Conservation (phyloP, 2,888 invertebrate species). For the Mythimna albipuncta region DNA sequence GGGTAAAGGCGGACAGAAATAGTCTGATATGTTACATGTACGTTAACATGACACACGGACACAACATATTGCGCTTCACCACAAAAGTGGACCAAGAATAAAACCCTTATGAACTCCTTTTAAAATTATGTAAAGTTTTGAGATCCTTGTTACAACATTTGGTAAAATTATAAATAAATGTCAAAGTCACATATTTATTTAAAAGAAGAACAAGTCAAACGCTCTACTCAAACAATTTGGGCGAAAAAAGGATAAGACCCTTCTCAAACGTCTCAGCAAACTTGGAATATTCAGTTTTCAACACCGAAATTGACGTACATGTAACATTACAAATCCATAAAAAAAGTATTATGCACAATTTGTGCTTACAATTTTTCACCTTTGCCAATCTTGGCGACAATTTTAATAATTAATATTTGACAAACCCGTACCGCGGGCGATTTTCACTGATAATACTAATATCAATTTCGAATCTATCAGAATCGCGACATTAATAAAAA, state of each 20-base stretch:
- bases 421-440: slow-evolving; percentile 74
- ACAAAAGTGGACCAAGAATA: slow-evolving; percentile 34
- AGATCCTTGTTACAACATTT: slow-evolving; percentile 35
- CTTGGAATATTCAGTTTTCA: slow-evolving; percentile 6
- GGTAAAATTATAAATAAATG: slow-evolving; percentile 36
- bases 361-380: slow-evolving; percentile 80
- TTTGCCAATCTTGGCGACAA: slow-evolving; percentile 76
- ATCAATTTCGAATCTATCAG: slow-evolving; percentile 90
- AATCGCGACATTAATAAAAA: slow-evolving; percentile 70
- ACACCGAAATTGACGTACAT: slow-evolving; percentile 68
- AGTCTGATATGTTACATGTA: slow-evolving; percentile 80
- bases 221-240: slow-evolving; percentile 4
- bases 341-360: slow-evolving; percentile 80
- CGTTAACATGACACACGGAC: slow-evolving; percentile 50
- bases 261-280: slow-evolving; percentile 24
- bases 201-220: slow-evolving; percentile 29
- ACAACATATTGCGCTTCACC: slow-evolving; percentile 20
- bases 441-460: slow-evolving; percentile 80
- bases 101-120: slow-evolving; percentile 34
- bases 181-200: slow-evolving; percentile 36
- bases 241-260: slow-evolving; percentile 9
- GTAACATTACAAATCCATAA: slow-evolving; percentile 79
- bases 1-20: slow-evolving; percentile 87
- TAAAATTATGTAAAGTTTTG: slow-evolving; percentile 21
- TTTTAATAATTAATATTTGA: slow-evolving; percentile 70